phyloP scores from a whole-genome alignment of 2,888 invertebrate genomes.

The Heliconius sara region DNA sequence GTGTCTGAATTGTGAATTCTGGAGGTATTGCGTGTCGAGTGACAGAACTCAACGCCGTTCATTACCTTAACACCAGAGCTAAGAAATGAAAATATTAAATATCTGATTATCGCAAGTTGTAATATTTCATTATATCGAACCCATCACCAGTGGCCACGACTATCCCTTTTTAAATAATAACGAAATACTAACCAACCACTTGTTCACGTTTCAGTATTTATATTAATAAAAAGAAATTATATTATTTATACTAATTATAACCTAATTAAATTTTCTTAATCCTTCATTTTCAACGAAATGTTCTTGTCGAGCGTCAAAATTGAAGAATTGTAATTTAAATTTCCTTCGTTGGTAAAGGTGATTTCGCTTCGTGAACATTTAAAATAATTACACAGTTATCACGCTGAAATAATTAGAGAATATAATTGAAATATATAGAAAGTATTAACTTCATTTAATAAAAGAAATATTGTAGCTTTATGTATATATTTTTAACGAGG shows the following conservation, averaged over 20 bases:
- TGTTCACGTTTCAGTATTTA: background rate
- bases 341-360: constrained; percentile 6
- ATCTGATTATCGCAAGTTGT: too few relatives aligned
- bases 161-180: background rate
- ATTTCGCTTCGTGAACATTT: constrained; percentile 7
- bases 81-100: too few relatives aligned
- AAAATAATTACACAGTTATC: constrained; percentile 20
- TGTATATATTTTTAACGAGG: background rate
- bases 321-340: constrained; percentile 18
- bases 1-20: too few relatives aligned
- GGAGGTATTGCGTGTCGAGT: too few relatives aligned
- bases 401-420: constrained; percentile 6
- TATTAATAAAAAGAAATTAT: background rate
- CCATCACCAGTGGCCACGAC: too few relatives aligned
- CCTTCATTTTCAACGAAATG: background rate
- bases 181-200: background rate
- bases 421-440: constrained; percentile 10
- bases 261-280: constrained; percentile 2
- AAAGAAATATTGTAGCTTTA: background rate
- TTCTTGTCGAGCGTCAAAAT: constrained; percentile 9
- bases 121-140: too few relatives aligned
- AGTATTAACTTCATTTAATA: background rate
- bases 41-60: too few relatives aligned
- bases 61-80: too few relatives aligned
- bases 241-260: constrained; percentile 7